Base-by-base conservation (phyloP, 92 coral and sea anemone genomes). In the Porites rus region DNA sequence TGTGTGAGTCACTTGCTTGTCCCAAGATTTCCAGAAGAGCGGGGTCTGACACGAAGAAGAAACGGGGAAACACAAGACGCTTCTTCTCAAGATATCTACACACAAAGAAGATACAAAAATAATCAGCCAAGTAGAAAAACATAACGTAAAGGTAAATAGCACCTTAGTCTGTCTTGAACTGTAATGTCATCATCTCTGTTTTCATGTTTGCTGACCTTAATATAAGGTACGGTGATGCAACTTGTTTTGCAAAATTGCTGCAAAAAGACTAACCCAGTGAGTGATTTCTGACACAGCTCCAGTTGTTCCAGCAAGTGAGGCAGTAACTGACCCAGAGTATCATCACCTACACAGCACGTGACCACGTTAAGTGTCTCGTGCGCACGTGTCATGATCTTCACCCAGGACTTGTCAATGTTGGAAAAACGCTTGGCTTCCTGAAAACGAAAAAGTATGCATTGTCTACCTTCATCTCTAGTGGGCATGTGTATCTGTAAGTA, bases 391-490 rank as follows among this genome's bases (percentile, higher is more conserved):
- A 94, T 92, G 66, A 94, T 94, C 87, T 94, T 94, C 65, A 94
- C 98, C 98, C 98, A 94, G 4, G 98, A 94, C 80, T 94, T 94
- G 96, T 94, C 98, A 72, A 94, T 94, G 67, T 90, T 93, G 21
- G 90, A 91, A 85, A 94, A 94, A 28, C 98, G 95, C 65, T 94
- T 94, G 75, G 98, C 98, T 92, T 94, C 98, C 98, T 94, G 65
- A 25, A 80, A 81, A 38, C 18, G 60, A 1, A 54, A 72, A 14
- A 5, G 24, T 18, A 8, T 38, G 18, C 58, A 21, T 16, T 7
- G 13, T 5, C 17, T 51, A 38, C 63, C 13, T 62, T 24, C 19
- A 5, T 1, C 60, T 78, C 24, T 72, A 46, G 50, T 6, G 16
- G 50, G 13, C 46, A 38, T 4, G 46, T 38, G 46, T 38, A 38